phyloP scores from a whole-genome alignment of 2,113 vertebrate species.

The Cervus canadensis region DNA sequence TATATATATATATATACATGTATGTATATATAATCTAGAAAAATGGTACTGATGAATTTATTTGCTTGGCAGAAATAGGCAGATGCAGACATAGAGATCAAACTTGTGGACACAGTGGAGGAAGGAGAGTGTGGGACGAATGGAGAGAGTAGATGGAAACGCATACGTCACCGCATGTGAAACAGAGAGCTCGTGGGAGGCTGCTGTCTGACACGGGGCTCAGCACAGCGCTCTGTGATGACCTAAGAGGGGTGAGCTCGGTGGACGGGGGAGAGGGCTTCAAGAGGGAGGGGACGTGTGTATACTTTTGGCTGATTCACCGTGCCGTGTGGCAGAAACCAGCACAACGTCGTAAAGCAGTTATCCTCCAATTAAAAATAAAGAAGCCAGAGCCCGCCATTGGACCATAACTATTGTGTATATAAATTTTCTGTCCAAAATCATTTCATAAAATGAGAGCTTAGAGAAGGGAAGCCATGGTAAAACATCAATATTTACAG shows the following conservation, averaged over 20 bases:
- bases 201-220: not conserved
- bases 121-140: not conserved
- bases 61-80: not conserved
- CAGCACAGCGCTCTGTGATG: not conserved
- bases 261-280: accelerated
- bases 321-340: not conserved
- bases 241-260: not conserved
- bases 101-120: not conserved
- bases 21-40: not conserved
- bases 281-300: not conserved
- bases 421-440: not conserved
- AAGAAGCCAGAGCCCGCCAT: not conserved
- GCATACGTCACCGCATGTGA: accelerated
- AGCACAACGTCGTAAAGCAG: not conserved
- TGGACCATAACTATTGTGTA: not conserved
- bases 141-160: not conserved
- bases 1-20: not conserved
- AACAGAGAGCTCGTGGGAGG: not conserved
- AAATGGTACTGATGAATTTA: not conserved
- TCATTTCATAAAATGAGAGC: not conserved
- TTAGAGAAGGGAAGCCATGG: not conserved
- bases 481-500: not conserved
- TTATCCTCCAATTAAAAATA: not conserved
- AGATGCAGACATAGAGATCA: not conserved
- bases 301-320: not conserved